Evolutionary conservation across 2,888 invertebrate species (phyloP), one percentile per base, ranked within the genome.

Genomic region (Troides aeacus): DNA sequence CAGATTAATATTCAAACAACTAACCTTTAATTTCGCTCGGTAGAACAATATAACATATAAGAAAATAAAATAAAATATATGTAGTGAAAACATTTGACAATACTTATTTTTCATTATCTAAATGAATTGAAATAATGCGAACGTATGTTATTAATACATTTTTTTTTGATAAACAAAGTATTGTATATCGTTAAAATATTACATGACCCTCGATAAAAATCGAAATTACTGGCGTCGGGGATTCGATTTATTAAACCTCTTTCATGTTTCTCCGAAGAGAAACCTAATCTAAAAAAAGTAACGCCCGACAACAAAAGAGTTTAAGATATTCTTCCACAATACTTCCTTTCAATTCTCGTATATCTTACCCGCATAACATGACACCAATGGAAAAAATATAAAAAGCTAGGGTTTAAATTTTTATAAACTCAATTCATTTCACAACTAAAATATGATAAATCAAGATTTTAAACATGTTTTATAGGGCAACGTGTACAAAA

Each of bases 261-360:
- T 70, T 30, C 21, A 53, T 18, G 60, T 66, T 70, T 70, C 70
- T 66, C 70, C 59, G 70, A 70, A 69, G 62, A 17, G 60, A 66
- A 56, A 60, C 70, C 70, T 66, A 64, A 70, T 63, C 62, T 66
- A 58, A 66, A 70, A 66, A 63, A 62, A 46, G 58, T 59, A 60
- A 63, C 62, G 62, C 59, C 59, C 46, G 62, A 66, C 66, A 62
- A 62, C 59, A 70, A 70, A 70, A 63, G 66, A 50, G 59, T 66
- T 66, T 50, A 21, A 36, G 57, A 62, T 8, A 66, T 66, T 58
- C 50, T 21, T 62, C 57, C 39, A 69, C 62, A 69, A 69, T 62
- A 70, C 69, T 62, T 46, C 66, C 66, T 63, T 66, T 63, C 56
- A 66, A 42, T 53, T 63, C 17, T 63, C 18, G 60, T 66, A 18